Evolutionary conservation across 2,888 invertebrate species (phyloP), one percentile per base, ranked within the genome.

Genomic region (Rambutsinella grinnellia): DNA sequence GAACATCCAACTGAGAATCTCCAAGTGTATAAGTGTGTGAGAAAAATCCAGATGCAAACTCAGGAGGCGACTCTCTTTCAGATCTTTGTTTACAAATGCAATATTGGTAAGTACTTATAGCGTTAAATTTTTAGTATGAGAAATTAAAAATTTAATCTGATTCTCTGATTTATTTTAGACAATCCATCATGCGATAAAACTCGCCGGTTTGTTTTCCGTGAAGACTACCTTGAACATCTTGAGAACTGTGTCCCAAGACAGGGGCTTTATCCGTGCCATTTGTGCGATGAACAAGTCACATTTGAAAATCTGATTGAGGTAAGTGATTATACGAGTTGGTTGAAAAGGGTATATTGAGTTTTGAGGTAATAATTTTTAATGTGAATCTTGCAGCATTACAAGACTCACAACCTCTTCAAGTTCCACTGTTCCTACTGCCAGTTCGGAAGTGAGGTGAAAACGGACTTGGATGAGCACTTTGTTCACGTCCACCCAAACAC

Each of bases 401-500:
- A 86, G 21, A 56, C 76, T 3, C 89, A 89, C 67, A 85, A 86
- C 1, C 86, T 88, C 57, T 86, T 85, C 62, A 86, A 86, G 23
- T 89, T 86, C 72, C 88, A 89, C 76, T 90, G 90, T 78, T 85
- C 88, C 2, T 89, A 89, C 82, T 90, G 90, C 81, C 56, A 85
- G 0, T 85, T 85, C 80, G 89, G 88, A 2, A 84, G 86, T 1
- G 85, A 86, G 15, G 84, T 84, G 1, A 80, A 85, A 1, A 85
- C 85, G 1, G 87, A 87, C 2, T 85, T 90, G 75, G 85, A 88
- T 46, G 85, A 84, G 10, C 91, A 91, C 62, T 78, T 76, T 28
- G 61, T 57, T 19, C 26, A 76, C 44, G 76, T 83, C n/a, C 85
- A 85, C 60, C 81, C 85, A 10, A 82, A 84, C 36, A 66, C 81